Conservation (phyloP, 30 jellyfish, hydroid and myxozoan species). For the Nemopilema nomurai region DNA sequence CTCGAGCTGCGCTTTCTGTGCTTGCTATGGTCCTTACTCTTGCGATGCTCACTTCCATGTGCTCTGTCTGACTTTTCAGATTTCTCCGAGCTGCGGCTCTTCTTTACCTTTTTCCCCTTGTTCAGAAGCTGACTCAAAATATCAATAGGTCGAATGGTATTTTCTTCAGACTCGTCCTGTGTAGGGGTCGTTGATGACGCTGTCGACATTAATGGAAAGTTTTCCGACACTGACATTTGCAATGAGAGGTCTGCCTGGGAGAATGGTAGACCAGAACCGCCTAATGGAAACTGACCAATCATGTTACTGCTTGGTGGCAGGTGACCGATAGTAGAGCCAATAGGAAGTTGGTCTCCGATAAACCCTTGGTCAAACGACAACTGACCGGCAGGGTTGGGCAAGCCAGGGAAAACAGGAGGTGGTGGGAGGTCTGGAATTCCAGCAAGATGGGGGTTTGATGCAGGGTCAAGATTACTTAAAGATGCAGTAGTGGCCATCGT, state of each 20-base stretch:
- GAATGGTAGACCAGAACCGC: background rate
- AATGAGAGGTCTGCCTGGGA: constrained; percentile 31
- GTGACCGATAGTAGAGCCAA: constrained; percentile 22
- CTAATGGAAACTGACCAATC: constrained; percentile 26
- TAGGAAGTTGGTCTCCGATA: constrained; percentile 12
- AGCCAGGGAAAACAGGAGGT: constrained; percentile 37
- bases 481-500: constrained; percentile 11
- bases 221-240: constrained; percentile 37
- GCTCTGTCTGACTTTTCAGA: constrained; percentile 8
- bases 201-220: background rate
- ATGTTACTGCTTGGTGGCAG: constrained; percentile 8
- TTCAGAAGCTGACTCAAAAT: constrained; percentile 50
- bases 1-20: constrained; percentile 33
- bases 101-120: constrained; percentile 40
- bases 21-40: constrained; percentile 33
- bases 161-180: constrained; percentile 53
- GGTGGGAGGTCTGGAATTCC: constrained; percentile 28
- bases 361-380: constrained; percentile 40
- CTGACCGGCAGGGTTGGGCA: background rate
- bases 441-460: background rate
- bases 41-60: constrained; percentile 15
- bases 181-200: constrained; percentile 60
- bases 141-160: constrained; percentile 47
- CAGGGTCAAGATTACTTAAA: background rate
- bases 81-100: constrained; percentile 1